Percentiles rank a stretch among this genome's conserved stretches.
phyloP scores from a whole-genome alignment of 1,140 invertebrate genomes.

The Leptinotarsa lineolata region DNA sequence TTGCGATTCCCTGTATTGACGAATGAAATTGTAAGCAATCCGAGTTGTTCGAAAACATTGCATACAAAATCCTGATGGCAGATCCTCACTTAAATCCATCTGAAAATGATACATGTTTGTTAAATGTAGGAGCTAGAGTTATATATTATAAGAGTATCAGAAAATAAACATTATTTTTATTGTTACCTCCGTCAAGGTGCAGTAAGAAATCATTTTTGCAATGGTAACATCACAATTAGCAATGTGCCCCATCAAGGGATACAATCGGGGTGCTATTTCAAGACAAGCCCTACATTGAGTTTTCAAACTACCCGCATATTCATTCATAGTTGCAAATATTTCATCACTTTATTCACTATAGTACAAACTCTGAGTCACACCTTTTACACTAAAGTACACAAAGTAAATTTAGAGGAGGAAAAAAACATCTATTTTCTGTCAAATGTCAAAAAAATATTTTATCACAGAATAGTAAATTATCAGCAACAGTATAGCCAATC shows the following conservation, averaged over 20 bases:
- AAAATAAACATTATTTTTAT: too few species aligned
- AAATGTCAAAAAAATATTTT: too few species aligned
- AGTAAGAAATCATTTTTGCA: constrained; percentile 22
- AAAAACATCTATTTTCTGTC: too few species aligned
- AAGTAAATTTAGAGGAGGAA: too few species aligned
- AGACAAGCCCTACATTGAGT: constrained; percentile 16
- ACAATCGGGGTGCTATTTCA: constrained; percentile 2
- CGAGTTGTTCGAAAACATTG: constrained; percentile 27
- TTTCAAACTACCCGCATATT: neutral
- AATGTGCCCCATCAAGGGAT: constrained; percentile 22
- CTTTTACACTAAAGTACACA: too few species aligned
- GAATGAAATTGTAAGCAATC: constrained; percentile 29
- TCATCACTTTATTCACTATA: too few species aligned
- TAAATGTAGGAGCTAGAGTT: neutral
- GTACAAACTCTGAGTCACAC: too few species aligned
- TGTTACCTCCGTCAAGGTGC: constrained; percentile 23
- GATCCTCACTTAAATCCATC: constrained; percentile 14
- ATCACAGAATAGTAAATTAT: too few species aligned
- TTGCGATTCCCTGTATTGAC: constrained; percentile 29
- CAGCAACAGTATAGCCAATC: too few species aligned
- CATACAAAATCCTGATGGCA: constrained; percentile 25
- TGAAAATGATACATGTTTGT: neutral
- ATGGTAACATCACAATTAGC: constrained; percentile 27
- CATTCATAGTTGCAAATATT: neutral
- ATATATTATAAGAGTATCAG: too few species aligned